phyloP scores from a whole-genome alignment of 2,113 vertebrate species.

The Ochotona curzoniae region DNA sequence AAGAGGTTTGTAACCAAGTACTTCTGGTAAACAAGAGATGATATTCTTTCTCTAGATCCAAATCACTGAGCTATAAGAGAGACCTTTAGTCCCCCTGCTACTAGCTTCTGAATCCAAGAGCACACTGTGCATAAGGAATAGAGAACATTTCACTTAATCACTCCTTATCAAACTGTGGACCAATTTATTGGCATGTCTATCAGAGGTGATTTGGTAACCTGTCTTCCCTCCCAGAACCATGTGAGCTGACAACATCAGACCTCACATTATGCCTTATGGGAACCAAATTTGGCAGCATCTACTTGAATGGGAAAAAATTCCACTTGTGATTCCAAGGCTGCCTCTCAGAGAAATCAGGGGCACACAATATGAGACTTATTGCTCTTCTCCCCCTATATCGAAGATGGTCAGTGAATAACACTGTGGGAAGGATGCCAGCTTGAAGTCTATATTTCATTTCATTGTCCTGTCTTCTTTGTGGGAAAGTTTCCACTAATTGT shows the following conservation, averaged over 20 bases:
- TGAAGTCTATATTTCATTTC: background rate
- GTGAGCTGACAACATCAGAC: background rate
- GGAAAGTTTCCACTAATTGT: background rate
- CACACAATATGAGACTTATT: no score
- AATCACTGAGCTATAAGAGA: background rate
- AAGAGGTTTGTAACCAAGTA: background rate
- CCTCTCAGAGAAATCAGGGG: background rate
- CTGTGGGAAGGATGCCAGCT: background rate
- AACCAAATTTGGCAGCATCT: background rate
- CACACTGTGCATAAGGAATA: background rate
- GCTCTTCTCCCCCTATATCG: background rate
- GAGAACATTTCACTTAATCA: constrained; percentile 29
- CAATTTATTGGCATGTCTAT: constrained; percentile 52
- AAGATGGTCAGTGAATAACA: background rate
- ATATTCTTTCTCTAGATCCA: background rate
- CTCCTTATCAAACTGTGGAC: constrained; percentile 12
- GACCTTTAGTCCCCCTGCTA: background rate
- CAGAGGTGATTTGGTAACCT: constrained; percentile 43
- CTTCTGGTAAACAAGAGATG: constrained; percentile 3
- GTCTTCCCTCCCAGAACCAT: background rate
- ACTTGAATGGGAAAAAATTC: background rate
- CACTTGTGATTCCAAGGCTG: background rate
- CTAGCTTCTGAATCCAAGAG: background rate
- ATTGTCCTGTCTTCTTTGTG: background rate
- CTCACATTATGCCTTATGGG: background rate